Conservation (phyloP, 2,113 vertebrate genomes). For the Gallinago paraguaiae region DNA sequence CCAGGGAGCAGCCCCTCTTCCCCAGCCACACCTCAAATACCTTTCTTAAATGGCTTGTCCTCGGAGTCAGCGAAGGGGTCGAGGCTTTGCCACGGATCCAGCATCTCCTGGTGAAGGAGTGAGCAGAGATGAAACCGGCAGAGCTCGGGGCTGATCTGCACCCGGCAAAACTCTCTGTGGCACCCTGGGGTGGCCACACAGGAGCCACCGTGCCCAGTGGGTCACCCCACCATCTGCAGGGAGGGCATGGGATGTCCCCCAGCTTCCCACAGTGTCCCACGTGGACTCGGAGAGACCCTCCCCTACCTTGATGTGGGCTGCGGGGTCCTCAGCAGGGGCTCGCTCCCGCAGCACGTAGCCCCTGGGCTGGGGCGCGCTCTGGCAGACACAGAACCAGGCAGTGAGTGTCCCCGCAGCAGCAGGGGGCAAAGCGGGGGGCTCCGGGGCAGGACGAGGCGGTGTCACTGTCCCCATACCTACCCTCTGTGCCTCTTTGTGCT, state of each 20-base stretch:
- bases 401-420: not conserved
- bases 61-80: conserved; percentile 78
- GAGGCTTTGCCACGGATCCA: conserved; percentile 81
- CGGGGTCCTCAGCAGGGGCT: not conserved
- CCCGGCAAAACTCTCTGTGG: accelerated
- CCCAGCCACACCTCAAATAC: conserved; percentile 37
- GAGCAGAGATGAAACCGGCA: accelerated
- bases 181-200: accelerated
- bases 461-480: conserved; percentile 37
- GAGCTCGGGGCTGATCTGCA: not conserved
- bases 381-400: not conserved
- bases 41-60: conserved; percentile 82
- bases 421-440: not conserved
- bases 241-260: accelerated
- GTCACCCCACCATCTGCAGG: accelerated
- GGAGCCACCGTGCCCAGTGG: not conserved
- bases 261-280: not conserved
- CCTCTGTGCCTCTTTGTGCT: conserved; percentile 74
- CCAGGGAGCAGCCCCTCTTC: not conserved
- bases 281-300: accelerated
- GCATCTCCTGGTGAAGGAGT: conserved; percentile 64
- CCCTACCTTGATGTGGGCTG: not conserved
- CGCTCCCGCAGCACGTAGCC: conserved; percentile 63
- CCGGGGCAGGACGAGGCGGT: accelerated
- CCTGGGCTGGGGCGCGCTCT: not conserved